Evolutionary conservation across 2,113 vertebrate genomes (phyloP).

Genomic region (Eolophus roseicapilla): DNA sequence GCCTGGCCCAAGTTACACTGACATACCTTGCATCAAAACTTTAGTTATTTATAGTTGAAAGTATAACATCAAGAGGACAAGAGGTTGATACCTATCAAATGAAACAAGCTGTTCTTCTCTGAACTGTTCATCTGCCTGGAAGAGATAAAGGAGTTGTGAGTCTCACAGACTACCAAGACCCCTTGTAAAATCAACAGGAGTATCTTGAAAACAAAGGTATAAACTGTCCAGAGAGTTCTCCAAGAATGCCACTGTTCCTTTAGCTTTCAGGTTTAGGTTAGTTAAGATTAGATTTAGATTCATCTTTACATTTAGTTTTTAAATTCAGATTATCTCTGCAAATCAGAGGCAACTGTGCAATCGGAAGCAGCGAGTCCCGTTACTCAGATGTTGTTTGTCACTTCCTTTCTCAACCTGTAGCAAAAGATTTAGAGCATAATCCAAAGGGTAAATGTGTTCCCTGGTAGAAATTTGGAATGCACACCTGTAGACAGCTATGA

Average conservation of each 20-base stretch:
- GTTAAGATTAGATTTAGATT: neutral
- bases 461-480: neutral
- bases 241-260: neutral
- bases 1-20: neutral
- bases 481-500: neutral
- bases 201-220: neutral
- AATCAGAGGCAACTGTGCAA: neutral
- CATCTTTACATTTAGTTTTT: neutral
- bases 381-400: neutral
- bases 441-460: neutral
- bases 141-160: neutral
- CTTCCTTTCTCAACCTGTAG: neutral
- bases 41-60: neutral
- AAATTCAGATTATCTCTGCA: neutral
- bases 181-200: neutral
- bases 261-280: neutral
- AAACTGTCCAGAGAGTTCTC: neutral
- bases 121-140: constrained; percentile 83
- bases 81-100: constrained; percentile 86
- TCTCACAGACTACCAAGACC: neutral
- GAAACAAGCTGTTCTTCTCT: constrained; percentile 92
- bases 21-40: neutral
- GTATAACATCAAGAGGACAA: neutral
- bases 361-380: neutral
- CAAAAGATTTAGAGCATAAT: neutral